A percentile compares a stretch with the other conserved stretches of the same genome.
phyloP scores from a whole-genome alignment of 2,888 invertebrate species.

The Aethes cnicana region DNA sequence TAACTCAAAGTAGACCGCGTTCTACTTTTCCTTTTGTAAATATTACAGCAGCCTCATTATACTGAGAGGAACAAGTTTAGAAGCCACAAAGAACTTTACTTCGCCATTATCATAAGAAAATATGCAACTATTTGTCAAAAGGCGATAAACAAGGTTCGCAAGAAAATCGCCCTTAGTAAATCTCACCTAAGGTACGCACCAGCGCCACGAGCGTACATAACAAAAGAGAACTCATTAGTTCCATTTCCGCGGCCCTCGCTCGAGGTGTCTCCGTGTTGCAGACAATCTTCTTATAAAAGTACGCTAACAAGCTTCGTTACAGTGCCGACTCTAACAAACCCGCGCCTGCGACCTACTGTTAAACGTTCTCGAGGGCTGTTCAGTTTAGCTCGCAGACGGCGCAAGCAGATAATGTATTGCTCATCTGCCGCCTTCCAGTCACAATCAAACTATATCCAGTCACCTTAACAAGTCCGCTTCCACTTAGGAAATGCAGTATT shows the following conservation, averaged over 20 bases:
- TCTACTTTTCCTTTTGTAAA: no score
- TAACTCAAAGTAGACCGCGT: no score
- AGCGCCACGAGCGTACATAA: slow-evolving; percentile 57
- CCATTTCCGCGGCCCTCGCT: slow-evolving; percentile 61
- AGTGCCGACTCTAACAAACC: slow-evolving; percentile 61
- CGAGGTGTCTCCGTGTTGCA: slow-evolving; percentile 60
- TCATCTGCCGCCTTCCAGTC: slow-evolving; percentile 1
- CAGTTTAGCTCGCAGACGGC: slow-evolving; percentile 38
- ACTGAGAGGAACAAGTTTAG: no score
- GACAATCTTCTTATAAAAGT: slow-evolving; percentile 72
- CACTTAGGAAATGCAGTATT: slow-evolving; percentile 5
- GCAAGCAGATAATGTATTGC: slow-evolving; percentile 18
- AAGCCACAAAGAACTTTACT: no score
- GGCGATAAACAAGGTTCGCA: slow-evolving; percentile 33
- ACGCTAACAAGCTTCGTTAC: slow-evolving; percentile 78
- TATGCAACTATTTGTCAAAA: slow-evolving; percentile 32
- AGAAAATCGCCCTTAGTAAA: slow-evolving; percentile 39
- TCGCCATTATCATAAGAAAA: no score
- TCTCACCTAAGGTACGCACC: slow-evolving; percentile 60
- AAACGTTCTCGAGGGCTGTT: slow-evolving; percentile 56
- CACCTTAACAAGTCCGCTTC: background rate
- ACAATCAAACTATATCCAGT: background rate
- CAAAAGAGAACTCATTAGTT: slow-evolving; percentile 74
- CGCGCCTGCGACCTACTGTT: slow-evolving; percentile 46
- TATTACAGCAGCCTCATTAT: no score